Conservation (phyloP, 1,140 invertebrate genomes). For the Hylaeus volcanicus region DNA sequence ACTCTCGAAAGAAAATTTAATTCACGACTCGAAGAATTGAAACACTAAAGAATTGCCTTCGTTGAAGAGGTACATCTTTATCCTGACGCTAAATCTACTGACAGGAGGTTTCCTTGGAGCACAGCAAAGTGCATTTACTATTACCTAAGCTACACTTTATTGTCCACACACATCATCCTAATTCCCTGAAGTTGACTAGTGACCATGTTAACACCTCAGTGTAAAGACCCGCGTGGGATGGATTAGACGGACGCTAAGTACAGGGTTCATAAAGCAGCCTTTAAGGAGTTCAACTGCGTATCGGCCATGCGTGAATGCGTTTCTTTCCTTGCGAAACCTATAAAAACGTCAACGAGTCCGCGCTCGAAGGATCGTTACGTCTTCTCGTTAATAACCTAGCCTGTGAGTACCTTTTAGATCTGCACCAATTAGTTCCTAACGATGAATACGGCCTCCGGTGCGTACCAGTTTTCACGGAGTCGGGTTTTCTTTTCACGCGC, state of each 20-base stretch:
- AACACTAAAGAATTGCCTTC: too few relatives aligned
- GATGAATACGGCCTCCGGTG: constrained; percentile 48
- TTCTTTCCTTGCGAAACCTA: constrained; percentile 64
- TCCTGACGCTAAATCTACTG: too few relatives aligned
- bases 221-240: background rate
- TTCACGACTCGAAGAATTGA: too few relatives aligned
- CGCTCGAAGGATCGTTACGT: constrained; percentile 67
- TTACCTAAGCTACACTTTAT: too few relatives aligned
- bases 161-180: too few relatives aligned
- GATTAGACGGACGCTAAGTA: constrained; percentile 29
- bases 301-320: constrained; percentile 54
- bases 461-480: constrained; percentile 47
- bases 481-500: constrained; percentile 47
- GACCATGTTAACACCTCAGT: background rate
- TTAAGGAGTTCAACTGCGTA: constrained; percentile 59
- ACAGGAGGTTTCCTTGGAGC: too few relatives aligned
- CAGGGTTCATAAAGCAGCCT: constrained; percentile 42
- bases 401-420: constrained; percentile 59
- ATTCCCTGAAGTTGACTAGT: background rate
- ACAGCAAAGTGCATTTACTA: too few relatives aligned
- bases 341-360: constrained; percentile 63
- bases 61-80: too few relatives aligned
- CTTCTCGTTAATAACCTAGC: constrained; percentile 58
- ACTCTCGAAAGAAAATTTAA: too few relatives aligned
- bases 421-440: constrained; percentile 69